Percentiles rank a stretch among this genome's conserved stretches.
These are phyloP conservation scores for Drosophila flavopinicola DNA, from an alignment of 2,888 invertebrate genomes.

Conservation along the genomic window DNA sequence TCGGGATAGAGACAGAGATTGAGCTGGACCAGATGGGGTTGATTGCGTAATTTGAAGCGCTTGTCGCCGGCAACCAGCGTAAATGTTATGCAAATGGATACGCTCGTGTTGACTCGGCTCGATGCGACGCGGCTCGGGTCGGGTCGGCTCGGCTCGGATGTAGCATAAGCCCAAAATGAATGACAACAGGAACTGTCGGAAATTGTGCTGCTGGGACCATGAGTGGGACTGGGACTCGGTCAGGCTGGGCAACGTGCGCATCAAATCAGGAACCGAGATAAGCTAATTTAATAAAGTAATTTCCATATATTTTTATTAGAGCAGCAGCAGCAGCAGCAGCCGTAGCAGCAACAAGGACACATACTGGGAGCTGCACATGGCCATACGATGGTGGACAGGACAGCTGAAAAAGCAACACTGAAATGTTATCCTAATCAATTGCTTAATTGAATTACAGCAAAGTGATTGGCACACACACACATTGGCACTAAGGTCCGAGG, in stretches of 20 bases:
- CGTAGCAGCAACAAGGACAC: too few species aligned
- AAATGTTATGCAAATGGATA: constrained; percentile 46
- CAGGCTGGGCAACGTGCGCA: constrained; percentile 13
- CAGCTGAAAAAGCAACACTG: constrained; percentile 29
- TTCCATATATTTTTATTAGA: constrained; percentile 74
- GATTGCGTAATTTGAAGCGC: constrained; percentile 16
- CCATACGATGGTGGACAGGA: background rate
- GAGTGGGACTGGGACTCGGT: constrained; percentile 14
- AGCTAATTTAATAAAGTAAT: constrained; percentile 77
- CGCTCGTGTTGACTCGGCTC: too few species aligned
- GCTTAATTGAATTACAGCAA: constrained; percentile 65
- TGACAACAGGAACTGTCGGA: constrained; percentile 65
- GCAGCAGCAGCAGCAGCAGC: constrained; percentile 12
- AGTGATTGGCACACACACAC: constrained; percentile 5
- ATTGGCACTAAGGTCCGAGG: background rate
- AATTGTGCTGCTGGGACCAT: constrained; percentile 50
- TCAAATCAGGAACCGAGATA: constrained; percentile 66
- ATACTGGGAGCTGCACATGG: too few species aligned
- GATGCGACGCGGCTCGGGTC: background rate
- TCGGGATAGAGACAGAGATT: background rate
- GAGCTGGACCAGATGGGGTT: background rate
- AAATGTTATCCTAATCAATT: constrained; percentile 68
- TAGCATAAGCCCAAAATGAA: constrained; percentile 46
- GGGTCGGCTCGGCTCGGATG: constrained; percentile 28
- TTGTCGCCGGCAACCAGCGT: constrained; percentile 6